Evolutionary conservation across 2,113 vertebrate genomes (phyloP).

Genomic region (Pedionomus torquatus): DNA sequence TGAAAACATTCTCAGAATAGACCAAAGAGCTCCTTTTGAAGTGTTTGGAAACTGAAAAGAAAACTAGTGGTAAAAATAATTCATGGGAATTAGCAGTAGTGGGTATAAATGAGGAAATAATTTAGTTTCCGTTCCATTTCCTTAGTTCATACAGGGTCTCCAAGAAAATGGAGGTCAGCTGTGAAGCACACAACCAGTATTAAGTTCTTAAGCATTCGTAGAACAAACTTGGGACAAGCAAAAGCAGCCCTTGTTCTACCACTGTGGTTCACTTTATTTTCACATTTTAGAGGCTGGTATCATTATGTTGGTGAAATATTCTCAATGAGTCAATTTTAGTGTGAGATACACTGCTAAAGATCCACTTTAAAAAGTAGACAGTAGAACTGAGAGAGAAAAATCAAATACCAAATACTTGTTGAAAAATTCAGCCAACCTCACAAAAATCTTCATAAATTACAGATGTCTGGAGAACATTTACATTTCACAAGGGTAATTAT

Average conservation of each 20-base stretch:
- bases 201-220: not conserved
- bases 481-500: not conserved
- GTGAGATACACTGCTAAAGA: not conserved
- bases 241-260: not conserved
- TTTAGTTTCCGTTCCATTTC: not conserved
- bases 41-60: not conserved
- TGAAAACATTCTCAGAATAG: not conserved
- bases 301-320: not conserved
- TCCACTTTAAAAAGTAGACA: not conserved
- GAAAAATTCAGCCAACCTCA: not conserved
- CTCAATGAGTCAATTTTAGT: not conserved
- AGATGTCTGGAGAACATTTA: not conserved
- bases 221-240: not conserved
- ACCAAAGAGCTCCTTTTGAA: not conserved
- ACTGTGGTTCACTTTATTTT: not conserved
- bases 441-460: not conserved
- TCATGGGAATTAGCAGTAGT: not conserved
- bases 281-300: not conserved
- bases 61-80: not conserved
- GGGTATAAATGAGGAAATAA: not conserved
- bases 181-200: not conserved
- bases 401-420: not conserved
- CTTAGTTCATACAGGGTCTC: not conserved
- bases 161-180: not conserved
- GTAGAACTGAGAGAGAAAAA: not conserved